Evolutionary conservation across 2,113 vertebrate species (phyloP).

Genomic region (Morone chrysops): DNA sequence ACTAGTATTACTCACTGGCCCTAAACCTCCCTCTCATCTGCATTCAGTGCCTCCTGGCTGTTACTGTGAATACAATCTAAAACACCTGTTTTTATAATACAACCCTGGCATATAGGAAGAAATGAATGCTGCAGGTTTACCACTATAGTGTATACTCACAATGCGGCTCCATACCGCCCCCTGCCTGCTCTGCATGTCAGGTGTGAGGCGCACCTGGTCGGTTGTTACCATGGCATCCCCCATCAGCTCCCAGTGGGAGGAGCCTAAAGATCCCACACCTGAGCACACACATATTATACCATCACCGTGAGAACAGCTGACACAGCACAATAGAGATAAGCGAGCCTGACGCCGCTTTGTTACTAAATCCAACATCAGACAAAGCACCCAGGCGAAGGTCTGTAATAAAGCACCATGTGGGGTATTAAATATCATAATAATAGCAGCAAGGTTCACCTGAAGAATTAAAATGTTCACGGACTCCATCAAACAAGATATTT

Average conservation of each 20-base stretch:
- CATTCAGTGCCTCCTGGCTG: no score
- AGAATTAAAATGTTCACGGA: neutral
- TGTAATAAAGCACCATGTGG: neutral
- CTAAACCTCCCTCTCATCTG: no score
- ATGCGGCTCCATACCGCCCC: slow-evolving; percentile 95
- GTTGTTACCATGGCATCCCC: slow-evolving; percentile 95
- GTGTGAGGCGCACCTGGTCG: slow-evolving; percentile 93
- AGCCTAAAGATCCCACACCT: slow-evolving; percentile 91
- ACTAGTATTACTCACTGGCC: neutral
- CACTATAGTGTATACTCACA: slow-evolving; percentile 83
- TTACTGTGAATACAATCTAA: neutral
- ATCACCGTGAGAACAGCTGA: slow-evolving; percentile 23
- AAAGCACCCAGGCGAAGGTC: neutral
- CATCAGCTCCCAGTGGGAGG: slow-evolving; percentile 94
- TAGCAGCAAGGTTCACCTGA: no score
- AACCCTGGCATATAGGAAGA: neutral
- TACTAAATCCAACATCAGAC: neutral
- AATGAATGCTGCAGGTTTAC: neutral
- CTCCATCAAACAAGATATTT: neutral
- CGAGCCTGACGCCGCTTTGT: neutral
- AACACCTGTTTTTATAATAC: neutral
- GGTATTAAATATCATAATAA: neutral
- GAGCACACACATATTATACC: slow-evolving; percentile 30
- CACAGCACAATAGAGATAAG: slow-evolving; percentile 11
- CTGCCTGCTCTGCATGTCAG: slow-evolving; percentile 94